Percentiles rank a stretch among this genome's conserved stretches.
Evolutionary conservation across 1,140 invertebrate genomes (phyloP).

Genomic region (Antheraea mylitta): DNA sequence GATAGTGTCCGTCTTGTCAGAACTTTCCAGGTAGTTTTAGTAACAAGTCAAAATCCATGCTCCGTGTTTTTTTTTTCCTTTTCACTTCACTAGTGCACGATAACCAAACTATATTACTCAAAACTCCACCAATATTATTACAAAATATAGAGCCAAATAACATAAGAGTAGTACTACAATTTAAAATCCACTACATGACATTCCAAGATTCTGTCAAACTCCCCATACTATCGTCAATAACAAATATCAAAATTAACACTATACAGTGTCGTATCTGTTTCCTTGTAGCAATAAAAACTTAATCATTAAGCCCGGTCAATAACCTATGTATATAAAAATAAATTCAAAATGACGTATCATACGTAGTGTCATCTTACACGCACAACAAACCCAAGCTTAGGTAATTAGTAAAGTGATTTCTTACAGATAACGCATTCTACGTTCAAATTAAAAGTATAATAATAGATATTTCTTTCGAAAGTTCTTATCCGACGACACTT

Average conservation of each 20-base stretch:
- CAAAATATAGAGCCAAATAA: too few relatives aligned
- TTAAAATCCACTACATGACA: too few relatives aligned
- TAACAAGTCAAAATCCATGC: too few relatives aligned
- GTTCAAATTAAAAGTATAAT: constrained; percentile 3
- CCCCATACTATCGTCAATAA: too few relatives aligned
- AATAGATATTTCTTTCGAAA: constrained; percentile 7
- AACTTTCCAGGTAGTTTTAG: too few relatives aligned
- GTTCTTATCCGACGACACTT: not conserved
- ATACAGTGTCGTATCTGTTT: constrained; percentile 7
- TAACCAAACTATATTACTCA: too few relatives aligned
- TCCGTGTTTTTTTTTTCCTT: too few relatives aligned
- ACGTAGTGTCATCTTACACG: constrained; percentile 8
- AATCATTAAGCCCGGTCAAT: not conserved
- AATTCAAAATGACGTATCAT: not conserved
- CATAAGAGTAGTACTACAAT: too few relatives aligned
- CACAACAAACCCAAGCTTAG: not conserved
- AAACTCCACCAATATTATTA: too few relatives aligned
- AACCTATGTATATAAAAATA: not conserved
- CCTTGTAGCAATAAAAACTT: not conserved
- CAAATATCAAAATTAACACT: not conserved
- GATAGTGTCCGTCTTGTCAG: too few relatives aligned
- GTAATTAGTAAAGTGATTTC: constrained; percentile 14
- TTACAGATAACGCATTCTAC: constrained; percentile 22
- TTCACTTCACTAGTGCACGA: too few relatives aligned
- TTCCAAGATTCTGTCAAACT: too few relatives aligned